Percentiles rank a stretch among this genome's conserved stretches.
Evolutionary conservation across 2,113 vertebrate genomes (phyloP).

Genomic region (Scatophagus argus): DNA sequence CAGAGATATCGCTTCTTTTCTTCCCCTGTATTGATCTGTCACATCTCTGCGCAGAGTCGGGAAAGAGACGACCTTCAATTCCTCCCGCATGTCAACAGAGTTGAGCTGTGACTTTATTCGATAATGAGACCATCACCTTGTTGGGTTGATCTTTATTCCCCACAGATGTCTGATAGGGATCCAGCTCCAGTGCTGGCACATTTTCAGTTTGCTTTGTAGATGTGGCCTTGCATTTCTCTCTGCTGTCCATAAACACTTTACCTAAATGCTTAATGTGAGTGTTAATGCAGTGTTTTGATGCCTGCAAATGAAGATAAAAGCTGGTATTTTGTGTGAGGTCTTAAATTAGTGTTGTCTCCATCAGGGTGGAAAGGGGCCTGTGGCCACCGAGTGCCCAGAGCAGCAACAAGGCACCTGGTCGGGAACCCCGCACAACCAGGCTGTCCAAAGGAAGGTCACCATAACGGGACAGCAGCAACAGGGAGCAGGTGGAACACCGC

Average conservation of each 20-base stretch:
- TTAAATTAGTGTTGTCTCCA: constrained; percentile 29
- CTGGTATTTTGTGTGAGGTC: not conserved
- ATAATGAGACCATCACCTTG: constrained; percentile 82
- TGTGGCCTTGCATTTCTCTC: constrained; percentile 15
- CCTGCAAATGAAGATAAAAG: constrained; percentile 11
- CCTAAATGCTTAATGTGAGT: constrained; percentile 12
- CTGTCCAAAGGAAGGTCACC: constrained; percentile 91
- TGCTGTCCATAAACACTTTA: constrained; percentile 18
- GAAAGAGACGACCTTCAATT: constrained; percentile 79
- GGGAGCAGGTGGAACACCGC: constrained; percentile 75
- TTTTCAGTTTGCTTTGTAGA: constrained; percentile 43
- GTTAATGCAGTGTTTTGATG: constrained; percentile 6
- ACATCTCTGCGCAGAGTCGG: constrained; percentile 85
- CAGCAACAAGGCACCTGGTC: constrained; percentile 84
- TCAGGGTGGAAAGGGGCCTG: constrained; percentile 87
- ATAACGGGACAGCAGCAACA: constrained; percentile 83
- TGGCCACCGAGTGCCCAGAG: constrained; percentile 77
- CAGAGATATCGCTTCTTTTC: constrained; percentile 82
- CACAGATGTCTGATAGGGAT: constrained; percentile 54
- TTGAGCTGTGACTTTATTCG: constrained; percentile 81
- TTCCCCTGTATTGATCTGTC: constrained; percentile 91
- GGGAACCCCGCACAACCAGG: constrained; percentile 83
- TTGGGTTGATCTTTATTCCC: constrained; percentile 75
- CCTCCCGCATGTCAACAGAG: constrained; percentile 68
- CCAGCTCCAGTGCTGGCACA: constrained; percentile 35